A percentile compares a stretch with the other conserved stretches of the same genome.
These are phyloP conservation scores for Melanotaenia duboulayi DNA, from an alignment of 2,113 vertebrate species.

Conservation along the genomic window DNA sequence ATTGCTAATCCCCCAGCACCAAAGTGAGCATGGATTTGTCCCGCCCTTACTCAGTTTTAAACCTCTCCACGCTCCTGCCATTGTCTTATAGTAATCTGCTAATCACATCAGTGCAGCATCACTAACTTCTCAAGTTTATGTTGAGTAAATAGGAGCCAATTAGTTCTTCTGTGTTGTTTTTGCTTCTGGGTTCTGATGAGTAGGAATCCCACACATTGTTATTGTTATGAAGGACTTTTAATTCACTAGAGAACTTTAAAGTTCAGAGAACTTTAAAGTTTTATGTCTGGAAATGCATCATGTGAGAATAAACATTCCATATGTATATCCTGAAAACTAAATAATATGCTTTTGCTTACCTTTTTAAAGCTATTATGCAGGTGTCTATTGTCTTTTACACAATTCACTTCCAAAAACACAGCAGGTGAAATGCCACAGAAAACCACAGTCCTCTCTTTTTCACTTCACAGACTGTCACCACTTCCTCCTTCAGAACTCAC, in stretches of 20 bases:
- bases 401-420: background rate
- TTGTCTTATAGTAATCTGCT: slow-evolving; percentile 73
- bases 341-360: no score
- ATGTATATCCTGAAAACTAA: no score
- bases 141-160: slow-evolving; percentile 59
- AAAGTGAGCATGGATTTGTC: slow-evolving; percentile 66
- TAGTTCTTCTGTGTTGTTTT: slow-evolving; percentile 16
- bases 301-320: slow-evolving; percentile 1
- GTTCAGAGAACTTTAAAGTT: background rate
- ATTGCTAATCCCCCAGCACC: slow-evolving; percentile 67
- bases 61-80: slow-evolving; percentile 39
- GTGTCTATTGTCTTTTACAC: background rate
- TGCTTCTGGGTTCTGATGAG: slow-evolving; percentile 3
- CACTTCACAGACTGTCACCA: background rate
- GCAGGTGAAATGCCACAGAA: slow-evolving; percentile 11
- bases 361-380: no score
- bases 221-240: slow-evolving; percentile 19
- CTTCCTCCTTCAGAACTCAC: slow-evolving; percentile 42
- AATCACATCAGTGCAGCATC: slow-evolving; percentile 78
- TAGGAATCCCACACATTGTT: slow-evolving; percentile 7
- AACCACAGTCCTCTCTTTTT: slow-evolving; percentile 33
- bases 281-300: slow-evolving; percentile 15
- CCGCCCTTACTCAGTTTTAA: slow-evolving; percentile 48
- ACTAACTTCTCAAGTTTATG: slow-evolving; percentile 49
- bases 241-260: background rate